Conservation (phyloP, 2,113 vertebrate species). For the Sebastes fasciatus region DNA sequence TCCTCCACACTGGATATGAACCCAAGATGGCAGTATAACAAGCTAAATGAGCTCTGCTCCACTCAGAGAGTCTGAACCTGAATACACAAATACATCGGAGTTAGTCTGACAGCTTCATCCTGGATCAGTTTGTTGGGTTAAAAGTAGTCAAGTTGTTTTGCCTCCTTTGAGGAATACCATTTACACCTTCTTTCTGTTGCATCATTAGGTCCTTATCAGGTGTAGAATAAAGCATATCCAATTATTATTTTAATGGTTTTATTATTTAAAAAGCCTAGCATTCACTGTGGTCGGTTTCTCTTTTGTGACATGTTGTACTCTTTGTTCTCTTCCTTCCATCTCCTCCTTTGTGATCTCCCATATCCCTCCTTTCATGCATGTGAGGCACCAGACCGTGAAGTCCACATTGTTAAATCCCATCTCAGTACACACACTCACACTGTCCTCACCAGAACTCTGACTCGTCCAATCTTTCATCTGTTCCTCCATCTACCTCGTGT, state of each 20-base stretch:
- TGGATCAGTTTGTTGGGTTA: background rate
- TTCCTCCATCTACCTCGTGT: background rate
- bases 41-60: constrained; percentile 28
- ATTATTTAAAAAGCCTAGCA: background rate
- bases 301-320: constrained; percentile 3
- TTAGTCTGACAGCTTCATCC: background rate
- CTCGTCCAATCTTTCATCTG: background rate
- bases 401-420: constrained; percentile 30
- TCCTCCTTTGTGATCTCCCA: constrained; percentile 27
- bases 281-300: background rate
- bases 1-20: constrained; percentile 26
- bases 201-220: background rate
- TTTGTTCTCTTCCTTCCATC: constrained; percentile 4
- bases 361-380: constrained; percentile 50
- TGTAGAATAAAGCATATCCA: background rate
- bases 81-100: background rate
- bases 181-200: background rate
- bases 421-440: background rate
- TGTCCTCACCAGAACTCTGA: constrained; percentile 4
- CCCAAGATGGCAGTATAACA: constrained; percentile 60
- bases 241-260: background rate
- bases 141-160: background rate
- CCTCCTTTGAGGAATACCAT: background rate
- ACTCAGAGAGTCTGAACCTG: background rate
- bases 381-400: constrained; percentile 51